Conservation (phyloP, 2,797 vertebrate species). For the Melanotaenia pygmaea region DNA sequence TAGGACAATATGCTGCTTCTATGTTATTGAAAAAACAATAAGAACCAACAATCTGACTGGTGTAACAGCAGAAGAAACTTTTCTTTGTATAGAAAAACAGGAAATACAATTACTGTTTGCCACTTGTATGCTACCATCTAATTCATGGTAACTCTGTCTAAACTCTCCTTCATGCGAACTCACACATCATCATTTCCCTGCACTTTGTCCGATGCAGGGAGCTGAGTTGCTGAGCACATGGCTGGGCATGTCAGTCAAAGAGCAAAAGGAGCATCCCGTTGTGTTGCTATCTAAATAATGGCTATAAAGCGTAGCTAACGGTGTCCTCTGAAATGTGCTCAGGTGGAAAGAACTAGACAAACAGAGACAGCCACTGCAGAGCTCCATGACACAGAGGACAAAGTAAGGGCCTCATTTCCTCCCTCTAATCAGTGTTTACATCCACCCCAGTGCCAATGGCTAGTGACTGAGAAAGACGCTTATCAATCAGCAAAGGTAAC, state of each 20-base stretch:
- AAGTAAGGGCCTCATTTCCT: conserved; percentile 85
- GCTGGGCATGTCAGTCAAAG: conserved; percentile 79
- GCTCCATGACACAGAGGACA: conserved; percentile 84
- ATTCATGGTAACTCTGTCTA: conserved; percentile 20
- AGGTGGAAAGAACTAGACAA: conserved; percentile 85
- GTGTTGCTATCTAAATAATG: conserved; percentile 83
- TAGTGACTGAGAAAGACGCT: conserved; percentile 75
- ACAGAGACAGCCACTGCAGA: conserved; percentile 80
- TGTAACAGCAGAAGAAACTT: conserved; percentile 27
- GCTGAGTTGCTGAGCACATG: conserved; percentile 70
- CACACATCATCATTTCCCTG: conserved; percentile 56
- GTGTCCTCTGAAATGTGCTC: conserved; percentile 84
- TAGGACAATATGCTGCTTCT: not conserved
- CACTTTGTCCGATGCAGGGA: conserved; percentile 52
- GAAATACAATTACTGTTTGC: conserved; percentile 13
- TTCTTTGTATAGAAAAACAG: conserved; percentile 4
- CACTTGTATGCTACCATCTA: conserved; percentile 28
- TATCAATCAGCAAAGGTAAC: conserved; percentile 81
- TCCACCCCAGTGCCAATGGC: conserved; percentile 75
- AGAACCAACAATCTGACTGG: conserved; percentile 39
- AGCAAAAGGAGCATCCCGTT: conserved; percentile 78
- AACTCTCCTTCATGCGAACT: conserved; percentile 55
- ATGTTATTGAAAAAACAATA: conserved; percentile 26
- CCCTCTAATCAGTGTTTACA: conserved; percentile 85
- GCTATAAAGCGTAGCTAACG: conserved; percentile 84